phyloP scores from a whole-genome alignment of 2,113 vertebrate genomes.

The Gavia stellata region DNA sequence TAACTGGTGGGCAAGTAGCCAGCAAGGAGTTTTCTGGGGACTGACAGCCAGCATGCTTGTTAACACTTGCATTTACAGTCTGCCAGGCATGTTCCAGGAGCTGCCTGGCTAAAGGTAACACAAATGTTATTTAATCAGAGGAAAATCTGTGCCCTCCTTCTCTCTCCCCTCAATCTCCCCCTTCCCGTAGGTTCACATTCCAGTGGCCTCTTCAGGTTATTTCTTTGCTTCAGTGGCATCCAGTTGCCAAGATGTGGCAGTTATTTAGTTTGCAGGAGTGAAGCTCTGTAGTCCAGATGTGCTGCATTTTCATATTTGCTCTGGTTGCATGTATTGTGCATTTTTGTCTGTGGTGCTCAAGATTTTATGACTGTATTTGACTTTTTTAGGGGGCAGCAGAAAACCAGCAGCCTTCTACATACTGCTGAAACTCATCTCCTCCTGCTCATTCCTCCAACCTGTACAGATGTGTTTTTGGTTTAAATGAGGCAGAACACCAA shows the following conservation, averaged over 20 bases:
- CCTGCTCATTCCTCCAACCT: neutral
- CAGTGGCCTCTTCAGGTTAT: neutral
- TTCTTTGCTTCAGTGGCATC: neutral
- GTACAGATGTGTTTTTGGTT: neutral
- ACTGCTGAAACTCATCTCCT: neutral
- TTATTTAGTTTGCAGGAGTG: neutral
- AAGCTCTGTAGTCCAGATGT: neutral
- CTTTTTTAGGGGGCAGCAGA: neutral
- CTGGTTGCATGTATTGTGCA: neutral
- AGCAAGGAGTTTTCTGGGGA: neutral
- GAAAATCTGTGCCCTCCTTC: neutral
- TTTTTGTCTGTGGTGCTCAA: neutral
- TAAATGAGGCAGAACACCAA: neutral
- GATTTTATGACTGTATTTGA: neutral
- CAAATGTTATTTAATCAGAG: neutral
- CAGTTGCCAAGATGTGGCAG: neutral
- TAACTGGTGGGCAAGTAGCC: neutral
- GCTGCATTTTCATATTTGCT: neutral
- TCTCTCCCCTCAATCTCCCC: neutral
- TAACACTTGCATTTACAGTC: neutral
- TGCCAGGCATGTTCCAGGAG: neutral
- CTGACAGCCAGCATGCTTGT: neutral
- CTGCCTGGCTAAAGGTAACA: neutral
- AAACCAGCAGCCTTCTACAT: neutral
- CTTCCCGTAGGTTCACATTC: neutral